Conservation (phyloP, 2,797 vertebrate species). For the Trematomus bernacchii region DNA sequence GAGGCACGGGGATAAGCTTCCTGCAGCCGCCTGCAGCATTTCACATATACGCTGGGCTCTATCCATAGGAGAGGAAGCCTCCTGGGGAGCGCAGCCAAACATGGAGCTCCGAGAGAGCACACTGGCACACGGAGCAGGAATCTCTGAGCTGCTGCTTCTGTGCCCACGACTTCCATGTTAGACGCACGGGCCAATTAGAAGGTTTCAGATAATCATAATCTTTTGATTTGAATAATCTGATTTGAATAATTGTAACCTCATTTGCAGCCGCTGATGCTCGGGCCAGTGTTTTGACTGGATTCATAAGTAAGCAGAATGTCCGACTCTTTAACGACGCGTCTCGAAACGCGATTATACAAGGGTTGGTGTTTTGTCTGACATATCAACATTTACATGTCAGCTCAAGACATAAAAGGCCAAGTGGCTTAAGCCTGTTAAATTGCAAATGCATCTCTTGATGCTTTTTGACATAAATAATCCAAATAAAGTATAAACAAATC, state of each 20-base stretch:
- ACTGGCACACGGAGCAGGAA: constrained; percentile 58
- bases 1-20: constrained; percentile 76
- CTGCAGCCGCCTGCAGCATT: constrained; percentile 71
- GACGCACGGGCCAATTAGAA: constrained; percentile 79
- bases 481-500: constrained; percentile 29
- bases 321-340: constrained; percentile 21
- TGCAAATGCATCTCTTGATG: constrained; percentile 31
- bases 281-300: constrained; percentile 52
- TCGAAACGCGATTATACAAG: constrained; percentile 46
- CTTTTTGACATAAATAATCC: constrained; percentile 40
- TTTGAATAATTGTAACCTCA: constrained; percentile 77
- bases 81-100: constrained; percentile 73
- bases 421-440: constrained; percentile 45
- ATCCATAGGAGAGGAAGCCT: constrained; percentile 71
- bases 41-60: constrained; percentile 62
- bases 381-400: constrained; percentile 56
- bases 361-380: constrained; percentile 34
- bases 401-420: constrained; percentile 38
- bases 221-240: constrained; percentile 82
- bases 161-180: constrained; percentile 66
- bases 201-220: constrained; percentile 84
- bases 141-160: constrained; percentile 41
- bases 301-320: constrained; percentile 48
- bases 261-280: constrained; percentile 65
- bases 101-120: constrained; percentile 58